phyloP scores from a whole-genome alignment of 1,140 invertebrate genomes.

The Trachymyrmex cornetzi region DNA sequence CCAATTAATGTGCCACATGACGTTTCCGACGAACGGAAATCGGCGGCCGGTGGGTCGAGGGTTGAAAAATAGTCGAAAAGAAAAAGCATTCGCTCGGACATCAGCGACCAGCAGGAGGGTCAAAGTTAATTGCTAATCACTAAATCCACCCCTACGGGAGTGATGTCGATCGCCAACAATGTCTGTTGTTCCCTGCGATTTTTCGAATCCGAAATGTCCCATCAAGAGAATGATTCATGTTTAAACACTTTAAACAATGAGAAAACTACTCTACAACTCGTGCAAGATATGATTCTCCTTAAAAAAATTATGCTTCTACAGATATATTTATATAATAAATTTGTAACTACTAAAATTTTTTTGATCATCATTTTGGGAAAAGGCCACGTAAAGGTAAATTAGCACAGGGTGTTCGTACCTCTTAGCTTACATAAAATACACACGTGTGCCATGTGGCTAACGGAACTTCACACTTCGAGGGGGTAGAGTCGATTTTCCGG shows the following conservation, averaged over 20 bases:
- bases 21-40: conserved; percentile 82
- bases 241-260: conserved; percentile 2
- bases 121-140: conserved; percentile 75
- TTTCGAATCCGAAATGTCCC: conserved; percentile 54
- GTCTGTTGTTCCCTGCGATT: conserved; percentile 70
- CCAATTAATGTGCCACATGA: conserved; percentile 84
- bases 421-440: conserved; percentile 68
- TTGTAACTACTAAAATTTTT: not conserved
- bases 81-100: conserved; percentile 50
- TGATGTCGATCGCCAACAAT: conserved; percentile 27
- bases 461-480: conserved; percentile 77
- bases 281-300: not conserved
- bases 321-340: conserved; percentile 3
- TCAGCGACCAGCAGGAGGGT: conserved; percentile 65
- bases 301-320: not conserved
- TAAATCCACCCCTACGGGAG: conserved; percentile 58
- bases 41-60: conserved; percentile 61
- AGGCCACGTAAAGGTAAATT: not conserved
- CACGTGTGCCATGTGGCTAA: conserved; percentile 80
- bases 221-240: conserved; percentile 20
- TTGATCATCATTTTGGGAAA: not conserved
- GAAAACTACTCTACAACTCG: not conserved
- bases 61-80: conserved; percentile 50
- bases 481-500: conserved; percentile 75
- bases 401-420: conserved; percentile 9